Percentiles rank a stretch among this genome's conserved stretches.
Conservation (phyloP, 2,797 vertebrate species). For the Anableps anableps region DNA sequence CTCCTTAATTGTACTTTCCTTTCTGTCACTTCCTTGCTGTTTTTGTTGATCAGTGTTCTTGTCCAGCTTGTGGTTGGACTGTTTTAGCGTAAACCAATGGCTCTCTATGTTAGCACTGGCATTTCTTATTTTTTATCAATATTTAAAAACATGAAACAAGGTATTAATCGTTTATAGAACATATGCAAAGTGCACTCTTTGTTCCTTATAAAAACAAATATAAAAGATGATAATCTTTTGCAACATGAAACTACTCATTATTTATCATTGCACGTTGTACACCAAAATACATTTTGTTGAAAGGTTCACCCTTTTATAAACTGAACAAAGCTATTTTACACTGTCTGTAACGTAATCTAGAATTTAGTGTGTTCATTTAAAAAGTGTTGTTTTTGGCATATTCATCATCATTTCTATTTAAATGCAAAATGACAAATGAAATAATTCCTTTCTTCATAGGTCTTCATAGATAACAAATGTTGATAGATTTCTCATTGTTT, state of each 20-base stretch:
- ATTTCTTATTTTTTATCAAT: neutral
- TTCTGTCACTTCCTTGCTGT: conserved; percentile 42
- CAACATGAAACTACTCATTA: neutral
- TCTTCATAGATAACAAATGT: neutral
- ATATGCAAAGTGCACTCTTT: neutral
- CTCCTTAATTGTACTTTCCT: conserved; percentile 53
- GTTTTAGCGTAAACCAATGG: conserved; percentile 28
- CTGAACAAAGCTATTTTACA: neutral
- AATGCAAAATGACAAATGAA: neutral
- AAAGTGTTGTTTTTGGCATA: neutral
- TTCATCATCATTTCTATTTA: neutral
- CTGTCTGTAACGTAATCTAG: neutral
- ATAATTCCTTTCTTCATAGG: neutral
- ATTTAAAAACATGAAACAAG: neutral
- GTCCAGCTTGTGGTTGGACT: conserved; percentile 24
- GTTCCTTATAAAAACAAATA: too few species aligned
- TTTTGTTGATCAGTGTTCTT: conserved; percentile 59
- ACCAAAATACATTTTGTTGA: neutral
- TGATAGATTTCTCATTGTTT: neutral
- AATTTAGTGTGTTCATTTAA: neutral
- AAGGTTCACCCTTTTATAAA: neutral
- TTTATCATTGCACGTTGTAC: neutral
- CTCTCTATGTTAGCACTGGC: neutral
- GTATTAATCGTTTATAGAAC: neutral
- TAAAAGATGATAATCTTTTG: neutral